Evolutionary conservation across 2,888 invertebrate genomes (phyloP).

Genomic region (Andrena marginata): DNA sequence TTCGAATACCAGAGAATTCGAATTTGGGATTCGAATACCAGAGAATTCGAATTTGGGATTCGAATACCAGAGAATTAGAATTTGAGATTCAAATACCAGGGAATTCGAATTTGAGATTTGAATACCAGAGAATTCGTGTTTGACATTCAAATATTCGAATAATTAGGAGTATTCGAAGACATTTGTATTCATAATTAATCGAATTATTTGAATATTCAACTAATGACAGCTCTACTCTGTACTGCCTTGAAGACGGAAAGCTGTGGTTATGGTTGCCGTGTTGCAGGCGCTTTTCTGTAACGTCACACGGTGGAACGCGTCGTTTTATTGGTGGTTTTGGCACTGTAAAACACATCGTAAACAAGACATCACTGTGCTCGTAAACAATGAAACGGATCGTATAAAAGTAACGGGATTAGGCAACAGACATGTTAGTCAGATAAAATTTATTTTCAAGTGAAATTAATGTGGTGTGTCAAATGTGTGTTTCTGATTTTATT

Average conservation of each 20-base stretch:
- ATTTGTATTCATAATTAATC: too few species aligned
- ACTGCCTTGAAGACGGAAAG: conserved; percentile 4
- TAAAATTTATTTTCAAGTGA: conserved; percentile 51
- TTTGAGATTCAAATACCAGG: too few species aligned
- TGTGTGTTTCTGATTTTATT: not conserved
- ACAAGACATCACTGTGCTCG: conserved; percentile 62
- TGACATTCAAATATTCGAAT: too few species aligned
- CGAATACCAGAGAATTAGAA: too few species aligned
- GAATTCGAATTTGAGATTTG: too few species aligned
- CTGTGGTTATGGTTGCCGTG: conserved; percentile 57
- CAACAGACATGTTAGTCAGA: conserved; percentile 45
- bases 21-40: too few species aligned
- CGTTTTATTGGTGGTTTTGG: conserved; percentile 74
- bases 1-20: too few species aligned
- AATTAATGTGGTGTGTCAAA: not conserved
- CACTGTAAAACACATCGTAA: conserved; percentile 70
- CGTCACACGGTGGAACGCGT: conserved; percentile 30
- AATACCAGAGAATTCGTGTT: too few species aligned
- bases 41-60: too few species aligned
- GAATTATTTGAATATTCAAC: not conserved
- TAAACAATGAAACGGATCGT: conserved; percentile 59
- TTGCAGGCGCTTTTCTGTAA: conserved; percentile 51
- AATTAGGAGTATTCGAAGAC: too few species aligned
- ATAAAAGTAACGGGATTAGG: conserved; percentile 58
- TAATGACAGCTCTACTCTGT: not conserved